Evolutionary conservation across 1,140 invertebrate species (phyloP), one percentile per base, ranked within the genome.

Genomic region (Sarcophaga peregrina): DNA sequence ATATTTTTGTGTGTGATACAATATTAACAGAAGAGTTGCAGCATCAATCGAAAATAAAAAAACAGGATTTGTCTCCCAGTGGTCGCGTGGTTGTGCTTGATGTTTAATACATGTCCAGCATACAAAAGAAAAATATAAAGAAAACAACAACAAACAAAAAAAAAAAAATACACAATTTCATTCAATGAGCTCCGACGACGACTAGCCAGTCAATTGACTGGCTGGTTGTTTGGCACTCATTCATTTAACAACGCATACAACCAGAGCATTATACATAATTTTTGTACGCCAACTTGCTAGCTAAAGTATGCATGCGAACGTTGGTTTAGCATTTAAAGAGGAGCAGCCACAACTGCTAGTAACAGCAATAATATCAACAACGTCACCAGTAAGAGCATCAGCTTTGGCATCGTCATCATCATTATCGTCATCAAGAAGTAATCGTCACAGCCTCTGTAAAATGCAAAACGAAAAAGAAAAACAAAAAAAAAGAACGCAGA

Each of bases 21-120:
- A 58, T 58, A 58, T 58, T 58, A 58, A 58, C 25, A 37, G 54
- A 58, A n/a, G 54, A 58, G n/a, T 13, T 58, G n/a, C 54, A n/a
- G n/a, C 11, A n/a, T 4, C n/a, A 58, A n/a, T 3, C 7, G n/a
- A 58, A 58, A 75, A 15, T 37, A 13, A 3, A 17, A 78, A 76
- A 78, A 78, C 75, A 25, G 75, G 75, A 78, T 78, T 78, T 78
- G 5, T 52, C 75, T 78, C 75, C 75, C 75, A 78, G 75, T 78
- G 47, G 75, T 78, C 75, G 75, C 75, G 75, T 78, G 74, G 74
- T 76, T 47, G 48, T 78, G 75, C 75, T 52, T 78, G 48, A 78
- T 50, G 75, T 78, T 78, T 52, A 50, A 47, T 50, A 47, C 62
- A 68, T 68, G 62, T 20, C 3, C 62, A 68, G n/a, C n/a, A 37